phyloP scores from a whole-genome alignment of 2,888 invertebrate genomes.

The Dryobota labecula region DNA sequence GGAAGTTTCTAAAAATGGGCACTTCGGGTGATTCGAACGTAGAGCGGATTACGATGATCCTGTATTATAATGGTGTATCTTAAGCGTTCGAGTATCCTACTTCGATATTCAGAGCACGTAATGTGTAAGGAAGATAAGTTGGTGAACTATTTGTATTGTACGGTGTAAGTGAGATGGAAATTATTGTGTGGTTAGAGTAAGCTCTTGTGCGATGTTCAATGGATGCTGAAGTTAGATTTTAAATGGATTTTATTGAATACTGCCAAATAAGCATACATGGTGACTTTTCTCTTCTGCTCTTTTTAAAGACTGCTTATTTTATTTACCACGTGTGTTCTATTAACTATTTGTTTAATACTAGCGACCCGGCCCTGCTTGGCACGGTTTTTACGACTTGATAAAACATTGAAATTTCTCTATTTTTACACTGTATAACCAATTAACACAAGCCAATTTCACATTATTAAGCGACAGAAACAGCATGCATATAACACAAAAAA shows the following conservation, averaged over 20 bases:
- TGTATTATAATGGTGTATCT: conserved; percentile 71
- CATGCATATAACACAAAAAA: too few species aligned
- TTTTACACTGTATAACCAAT: too few species aligned
- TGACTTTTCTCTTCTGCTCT: not conserved
- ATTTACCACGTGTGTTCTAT: not conserved
- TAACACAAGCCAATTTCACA: too few species aligned
- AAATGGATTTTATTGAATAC: not conserved
- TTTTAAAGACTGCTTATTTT: not conserved
- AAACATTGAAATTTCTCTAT: too few species aligned
- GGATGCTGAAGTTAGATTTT: not conserved
- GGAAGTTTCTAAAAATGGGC: conserved; percentile 71
- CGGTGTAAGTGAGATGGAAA: conserved; percentile 53
- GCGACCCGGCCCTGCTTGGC: not conserved
- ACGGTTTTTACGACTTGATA: too few species aligned
- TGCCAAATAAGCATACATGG: not conserved
- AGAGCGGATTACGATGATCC: conserved; percentile 73
- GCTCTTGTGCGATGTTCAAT: conserved; percentile 16
- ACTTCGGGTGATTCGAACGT: conserved; percentile 68
- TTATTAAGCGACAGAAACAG: too few species aligned
- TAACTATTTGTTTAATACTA: not conserved
- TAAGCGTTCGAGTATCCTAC: conserved; percentile 67
- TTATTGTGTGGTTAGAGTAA: conserved; percentile 43
- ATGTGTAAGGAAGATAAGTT: conserved; percentile 69
- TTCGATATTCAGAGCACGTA: conserved; percentile 72
- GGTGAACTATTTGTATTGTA: conserved; percentile 65